Percentiles rank a stretch among this genome's conserved stretches.
phyloP scores from a whole-genome alignment of 2,113 vertebrate genomes.

The Ranitomeya imitator region DNA sequence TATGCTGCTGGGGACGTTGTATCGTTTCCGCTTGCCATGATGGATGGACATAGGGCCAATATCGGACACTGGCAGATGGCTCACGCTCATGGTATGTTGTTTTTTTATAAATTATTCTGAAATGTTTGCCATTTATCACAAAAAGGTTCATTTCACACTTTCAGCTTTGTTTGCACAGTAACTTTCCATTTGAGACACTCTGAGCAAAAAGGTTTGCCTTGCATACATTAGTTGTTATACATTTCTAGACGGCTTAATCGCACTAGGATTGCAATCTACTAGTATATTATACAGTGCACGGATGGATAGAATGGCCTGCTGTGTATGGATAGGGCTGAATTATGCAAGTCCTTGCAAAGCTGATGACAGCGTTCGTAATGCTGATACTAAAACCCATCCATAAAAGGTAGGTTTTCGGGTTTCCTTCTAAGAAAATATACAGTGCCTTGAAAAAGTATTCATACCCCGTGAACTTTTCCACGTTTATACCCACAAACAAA shows the following conservation, averaged over 20 bases:
- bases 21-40: constrained; percentile 79
- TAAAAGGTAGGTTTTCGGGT: too few species aligned
- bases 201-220: not conserved
- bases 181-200: not conserved
- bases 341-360: too few species aligned
- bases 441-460: too few species aligned
- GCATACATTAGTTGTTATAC: too few species aligned
- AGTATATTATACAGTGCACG: not conserved
- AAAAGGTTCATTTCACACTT: not conserved
- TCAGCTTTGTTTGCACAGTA: not conserved
- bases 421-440: too few species aligned
- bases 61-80: constrained; percentile 87
- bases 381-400: too few species aligned
- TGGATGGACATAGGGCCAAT: constrained; percentile 66
- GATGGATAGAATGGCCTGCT: not conserved
- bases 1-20: constrained; percentile 83
- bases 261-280: too few species aligned
- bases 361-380: too few species aligned
- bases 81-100: constrained; percentile 77
- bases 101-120: not conserved
- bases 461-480: too few species aligned
- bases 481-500: too few species aligned
- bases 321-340: too few species aligned
- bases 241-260: too few species aligned
- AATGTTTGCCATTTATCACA: not conserved